These are phyloP conservation scores for Dolichallabes microphthalmus DNA, from an alignment of 2,113 vertebrate genomes.

Conservation along the genomic window DNA sequence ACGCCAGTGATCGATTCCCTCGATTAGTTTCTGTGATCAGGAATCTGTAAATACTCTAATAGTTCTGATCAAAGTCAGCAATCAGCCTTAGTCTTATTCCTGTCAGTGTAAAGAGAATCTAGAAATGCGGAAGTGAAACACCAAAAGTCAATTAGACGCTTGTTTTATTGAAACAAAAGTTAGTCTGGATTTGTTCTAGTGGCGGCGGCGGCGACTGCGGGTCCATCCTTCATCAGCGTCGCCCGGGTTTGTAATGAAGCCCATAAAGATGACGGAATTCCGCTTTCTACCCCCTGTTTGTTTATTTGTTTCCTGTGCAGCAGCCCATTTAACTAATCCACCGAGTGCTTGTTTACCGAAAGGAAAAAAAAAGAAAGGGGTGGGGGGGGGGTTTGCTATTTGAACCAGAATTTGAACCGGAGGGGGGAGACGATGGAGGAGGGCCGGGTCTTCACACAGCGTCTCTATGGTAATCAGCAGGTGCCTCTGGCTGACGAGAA, in stretches of 20 bases:
- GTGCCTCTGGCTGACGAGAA: constrained; percentile 81
- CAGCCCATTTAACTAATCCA: constrained; percentile 78
- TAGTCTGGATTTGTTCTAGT: not conserved
- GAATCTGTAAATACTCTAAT: not conserved
- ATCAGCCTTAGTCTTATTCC: too few relatives aligned
- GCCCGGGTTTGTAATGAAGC: not conserved
- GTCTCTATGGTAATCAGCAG: constrained; percentile 92
- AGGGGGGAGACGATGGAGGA: constrained; percentile 46
- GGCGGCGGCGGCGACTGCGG: too few relatives aligned
- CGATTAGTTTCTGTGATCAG: too few relatives aligned
- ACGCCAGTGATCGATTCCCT: too few relatives aligned
- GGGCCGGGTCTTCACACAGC: constrained; percentile 75
- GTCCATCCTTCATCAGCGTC: not conserved
- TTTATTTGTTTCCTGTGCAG: constrained; percentile 74
- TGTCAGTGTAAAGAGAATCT: too few relatives aligned
- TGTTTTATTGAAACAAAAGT: not conserved
- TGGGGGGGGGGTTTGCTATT: constrained; percentile 17
- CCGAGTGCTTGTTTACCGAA: constrained; percentile 73
- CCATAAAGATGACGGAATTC: constrained; percentile 11
- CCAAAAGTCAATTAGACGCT: not conserved
- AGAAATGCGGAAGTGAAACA: not conserved
- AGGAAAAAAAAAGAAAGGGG: constrained; percentile 53
- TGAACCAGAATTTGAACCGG: constrained; percentile 66
- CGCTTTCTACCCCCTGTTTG: constrained; percentile 52
- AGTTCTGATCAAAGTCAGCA: not conserved